Conservation (phyloP, 2,888 invertebrate species). For the Onchidella celtica region DNA sequence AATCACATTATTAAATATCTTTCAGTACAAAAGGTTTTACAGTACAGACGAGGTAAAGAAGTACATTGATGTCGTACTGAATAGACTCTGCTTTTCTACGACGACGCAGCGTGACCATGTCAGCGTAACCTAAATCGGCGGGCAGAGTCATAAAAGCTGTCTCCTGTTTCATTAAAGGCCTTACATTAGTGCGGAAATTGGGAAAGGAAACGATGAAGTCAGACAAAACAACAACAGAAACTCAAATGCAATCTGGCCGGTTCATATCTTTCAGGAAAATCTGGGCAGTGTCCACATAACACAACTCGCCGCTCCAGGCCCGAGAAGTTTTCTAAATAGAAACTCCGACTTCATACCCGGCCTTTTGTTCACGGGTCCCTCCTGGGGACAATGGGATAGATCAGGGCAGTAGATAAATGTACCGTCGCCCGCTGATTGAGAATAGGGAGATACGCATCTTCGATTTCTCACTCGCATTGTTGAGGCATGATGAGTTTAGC, state of each 20-base stretch:
- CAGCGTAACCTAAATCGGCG: neutral
- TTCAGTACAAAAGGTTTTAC: no score
- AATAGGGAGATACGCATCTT: neutral
- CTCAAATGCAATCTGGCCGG: neutral
- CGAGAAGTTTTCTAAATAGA: neutral
- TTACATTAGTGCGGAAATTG: neutral
- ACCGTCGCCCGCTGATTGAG: neutral
- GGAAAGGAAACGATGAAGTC: neutral
- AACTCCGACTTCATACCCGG: neutral
- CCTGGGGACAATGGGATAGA: neutral
- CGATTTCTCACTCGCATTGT: neutral
- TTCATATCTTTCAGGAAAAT: neutral
- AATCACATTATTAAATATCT: no score
- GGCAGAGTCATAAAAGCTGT: neutral
- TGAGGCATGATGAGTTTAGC: neutral
- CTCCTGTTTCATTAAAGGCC: neutral
- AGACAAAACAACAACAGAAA: neutral
- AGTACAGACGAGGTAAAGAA: no score
- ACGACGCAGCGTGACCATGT: no score
- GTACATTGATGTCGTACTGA: no score
- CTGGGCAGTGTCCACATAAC: neutral
- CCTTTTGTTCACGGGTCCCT: no score
- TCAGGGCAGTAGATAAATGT: neutral
- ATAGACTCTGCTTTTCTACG: no score
- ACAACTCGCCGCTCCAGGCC: neutral